Percentiles rank a stretch among this genome's conserved stretches.
These are phyloP conservation scores for Aselliscus stoliczkanus DNA, from an alignment of 2,797 vertebrate genomes.

Conservation along the genomic window DNA sequence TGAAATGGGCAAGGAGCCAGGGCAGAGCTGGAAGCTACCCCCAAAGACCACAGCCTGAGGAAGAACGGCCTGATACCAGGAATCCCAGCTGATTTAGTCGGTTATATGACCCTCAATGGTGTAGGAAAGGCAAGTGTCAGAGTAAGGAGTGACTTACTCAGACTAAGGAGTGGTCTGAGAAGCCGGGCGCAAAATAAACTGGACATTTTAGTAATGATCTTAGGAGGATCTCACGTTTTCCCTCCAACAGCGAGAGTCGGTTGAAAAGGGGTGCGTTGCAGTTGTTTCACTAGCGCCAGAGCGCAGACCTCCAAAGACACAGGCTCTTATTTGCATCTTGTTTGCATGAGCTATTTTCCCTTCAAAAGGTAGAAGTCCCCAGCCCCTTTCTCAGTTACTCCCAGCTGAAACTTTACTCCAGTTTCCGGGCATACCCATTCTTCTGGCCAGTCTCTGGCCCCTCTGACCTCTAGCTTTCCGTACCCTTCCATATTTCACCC, in stretches of 20 bases:
- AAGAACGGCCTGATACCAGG: background rate
- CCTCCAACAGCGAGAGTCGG: background rate
- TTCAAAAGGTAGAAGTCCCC: background rate
- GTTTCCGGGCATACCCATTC: background rate
- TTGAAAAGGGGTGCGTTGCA: background rate
- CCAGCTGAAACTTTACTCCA: background rate
- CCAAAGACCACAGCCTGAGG: background rate
- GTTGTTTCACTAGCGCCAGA: background rate
- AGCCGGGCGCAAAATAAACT: background rate
- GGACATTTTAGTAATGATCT: background rate
- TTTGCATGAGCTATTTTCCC: constrained; percentile 27
- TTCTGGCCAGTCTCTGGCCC: background rate
- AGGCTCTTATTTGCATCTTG: background rate
- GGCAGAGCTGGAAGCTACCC: background rate
- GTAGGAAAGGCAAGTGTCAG: background rate
- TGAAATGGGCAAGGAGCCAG: background rate
- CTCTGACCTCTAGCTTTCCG: background rate
- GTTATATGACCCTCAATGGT: background rate
- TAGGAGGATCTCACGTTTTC: background rate
- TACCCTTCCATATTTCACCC: background rate
- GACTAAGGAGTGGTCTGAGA: background rate
- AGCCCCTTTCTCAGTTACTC: background rate
- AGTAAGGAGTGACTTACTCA: too few species aligned
- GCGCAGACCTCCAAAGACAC: background rate
- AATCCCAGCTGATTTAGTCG: background rate